Base-by-base conservation (phyloP, 2,113 vertebrate genomes). In the Brienomyrus brachyistius region DNA sequence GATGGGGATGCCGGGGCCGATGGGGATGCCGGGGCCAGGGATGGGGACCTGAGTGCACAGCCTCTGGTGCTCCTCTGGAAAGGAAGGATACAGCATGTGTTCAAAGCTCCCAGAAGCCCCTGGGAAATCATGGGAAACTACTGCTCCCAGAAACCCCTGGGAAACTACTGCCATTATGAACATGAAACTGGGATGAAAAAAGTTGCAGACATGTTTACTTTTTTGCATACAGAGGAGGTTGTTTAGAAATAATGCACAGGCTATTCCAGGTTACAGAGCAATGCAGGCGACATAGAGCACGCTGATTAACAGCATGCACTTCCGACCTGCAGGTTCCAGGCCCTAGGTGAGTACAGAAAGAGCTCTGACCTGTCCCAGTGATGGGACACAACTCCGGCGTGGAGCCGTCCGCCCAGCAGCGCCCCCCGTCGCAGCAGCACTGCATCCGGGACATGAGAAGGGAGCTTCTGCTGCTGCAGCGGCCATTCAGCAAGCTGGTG, bases 321-420 rank as follows among this genome's bases (percentile, higher is more conserved):
- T 17, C 31, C 5, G 31, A 83, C 70, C 70, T 77, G 27, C 27
- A 40, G 27, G 31, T 31, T 40, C 31, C 31, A 21, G 80, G 40
- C 21, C 31, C 19, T 45, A 47, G 21, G 23, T 21, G 3, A 4
- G 21, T 17, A n/a, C 48, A 5, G 31, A 4, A 54, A 89, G 10
- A 50, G 4, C 3, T 66, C 91, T 45, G 95, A 99, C 98, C 98
- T 0, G 98, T 97, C 92, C 97, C 96, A 90, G 95, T 94, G 89
- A 98, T 97, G 0, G 98, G 98, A 92, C 98, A 99, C 96, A 99
- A 97, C 89, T 99, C 98, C 0, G 98, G 97, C 3, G 95, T 90
- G 0, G 94, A 85, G 1, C 96, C 95, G 0, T 97, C 92, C 0
- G 98, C 96, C 98, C 98, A 99, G 94, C 98, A 99, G 13, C 97